These are phyloP conservation scores for Corbicula japonica DNA, from an alignment of 2,888 invertebrate genomes.

Conservation along the genomic window DNA sequence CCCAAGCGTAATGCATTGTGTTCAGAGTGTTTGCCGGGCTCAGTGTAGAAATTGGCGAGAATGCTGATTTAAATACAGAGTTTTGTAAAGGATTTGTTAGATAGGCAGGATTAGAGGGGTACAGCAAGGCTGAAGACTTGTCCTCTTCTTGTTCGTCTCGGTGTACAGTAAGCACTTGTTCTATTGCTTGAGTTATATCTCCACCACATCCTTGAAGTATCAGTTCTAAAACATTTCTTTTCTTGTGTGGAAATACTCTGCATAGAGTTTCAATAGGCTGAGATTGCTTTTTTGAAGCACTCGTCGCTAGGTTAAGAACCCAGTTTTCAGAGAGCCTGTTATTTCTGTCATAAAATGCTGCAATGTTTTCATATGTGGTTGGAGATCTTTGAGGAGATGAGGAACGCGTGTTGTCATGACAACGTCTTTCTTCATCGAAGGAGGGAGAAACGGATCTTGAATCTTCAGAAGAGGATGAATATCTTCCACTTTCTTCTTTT, in stretches of 20 bases:
- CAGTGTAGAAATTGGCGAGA: slow-evolving; percentile 82
- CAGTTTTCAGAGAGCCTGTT: slow-evolving; percentile 62
- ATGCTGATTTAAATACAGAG: slow-evolving; percentile 82
- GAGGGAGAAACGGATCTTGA: slow-evolving; percentile 59
- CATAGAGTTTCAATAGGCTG: slow-evolving; percentile 93
- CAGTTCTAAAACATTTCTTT: slow-evolving; percentile 94
- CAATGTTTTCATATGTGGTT: slow-evolving; percentile 33
- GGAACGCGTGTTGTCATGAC: slow-evolving; percentile 27
- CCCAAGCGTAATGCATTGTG: slow-evolving; percentile 81
- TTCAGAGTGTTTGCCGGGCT: slow-evolving; percentile 77
- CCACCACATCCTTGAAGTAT: slow-evolving; percentile 94
- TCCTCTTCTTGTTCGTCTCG: slow-evolving; percentile 65
- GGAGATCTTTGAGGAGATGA: slow-evolving; percentile 36
- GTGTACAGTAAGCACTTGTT: slow-evolving; percentile 90
- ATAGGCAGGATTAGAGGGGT: slow-evolving; percentile 18
- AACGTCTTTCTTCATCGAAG: slow-evolving; percentile 47
- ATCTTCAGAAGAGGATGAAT: slow-evolving; percentile 65
- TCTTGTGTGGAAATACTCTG: slow-evolving; percentile 95
- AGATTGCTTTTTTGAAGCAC: slow-evolving; percentile 61
- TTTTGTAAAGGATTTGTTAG: slow-evolving; percentile 56
- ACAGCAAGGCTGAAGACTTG: slow-evolving; percentile 24
- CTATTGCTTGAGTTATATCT: slow-evolving; percentile 97
- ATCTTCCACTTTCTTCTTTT: slow-evolving; percentile 58
- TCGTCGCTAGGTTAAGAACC: slow-evolving; percentile 59
- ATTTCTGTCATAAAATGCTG: slow-evolving; percentile 43